These are phyloP conservation scores for Lasioglossum lativentre DNA, from an alignment of 2,888 invertebrate species.

Conservation along the genomic window DNA sequence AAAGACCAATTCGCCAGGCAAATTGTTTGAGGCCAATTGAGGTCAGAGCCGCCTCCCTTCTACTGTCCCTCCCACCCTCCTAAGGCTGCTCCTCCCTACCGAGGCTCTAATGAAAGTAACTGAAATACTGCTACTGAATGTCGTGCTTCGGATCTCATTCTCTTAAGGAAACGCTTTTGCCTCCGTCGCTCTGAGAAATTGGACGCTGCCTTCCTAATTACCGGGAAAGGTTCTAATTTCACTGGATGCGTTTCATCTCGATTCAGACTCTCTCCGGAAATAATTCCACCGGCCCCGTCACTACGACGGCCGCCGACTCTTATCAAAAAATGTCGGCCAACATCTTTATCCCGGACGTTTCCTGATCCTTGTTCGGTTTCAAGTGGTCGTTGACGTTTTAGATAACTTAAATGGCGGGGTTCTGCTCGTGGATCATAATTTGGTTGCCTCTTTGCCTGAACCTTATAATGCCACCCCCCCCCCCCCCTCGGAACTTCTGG, in stretches of 20 bases:
- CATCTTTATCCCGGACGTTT: background rate
- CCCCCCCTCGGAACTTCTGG: too few relatives aligned
- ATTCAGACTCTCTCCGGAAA: slow-evolving; percentile 29
- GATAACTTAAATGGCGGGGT: background rate
- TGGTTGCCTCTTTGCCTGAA: background rate
- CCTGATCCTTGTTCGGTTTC: background rate
- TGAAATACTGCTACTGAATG: slow-evolving; percentile 68
- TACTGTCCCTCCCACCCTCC: slow-evolving; percentile 35
- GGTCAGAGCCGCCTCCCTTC: slow-evolving; percentile 55
- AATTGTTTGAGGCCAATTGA: slow-evolving; percentile 67
- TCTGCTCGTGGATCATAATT: background rate
- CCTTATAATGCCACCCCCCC: background rate
- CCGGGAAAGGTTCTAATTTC: slow-evolving; percentile 63
- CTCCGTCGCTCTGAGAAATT: slow-evolving; percentile 58
- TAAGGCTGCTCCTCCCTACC: slow-evolving; percentile 32
- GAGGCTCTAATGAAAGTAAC: slow-evolving; percentile 70
- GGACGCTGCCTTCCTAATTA: slow-evolving; percentile 65
- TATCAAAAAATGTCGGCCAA: background rate
- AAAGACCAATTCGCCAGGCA: slow-evolving; percentile 58
- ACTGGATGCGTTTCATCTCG: slow-evolving; percentile 42
- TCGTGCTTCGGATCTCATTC: slow-evolving; percentile 64
- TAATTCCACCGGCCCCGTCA: slow-evolving; percentile 28
- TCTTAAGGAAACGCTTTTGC: slow-evolving; percentile 64
- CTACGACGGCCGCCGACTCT: background rate
- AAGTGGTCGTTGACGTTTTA: background rate